Conservation (phyloP, 2,113 vertebrate species). For the Phaetusa simplex region DNA sequence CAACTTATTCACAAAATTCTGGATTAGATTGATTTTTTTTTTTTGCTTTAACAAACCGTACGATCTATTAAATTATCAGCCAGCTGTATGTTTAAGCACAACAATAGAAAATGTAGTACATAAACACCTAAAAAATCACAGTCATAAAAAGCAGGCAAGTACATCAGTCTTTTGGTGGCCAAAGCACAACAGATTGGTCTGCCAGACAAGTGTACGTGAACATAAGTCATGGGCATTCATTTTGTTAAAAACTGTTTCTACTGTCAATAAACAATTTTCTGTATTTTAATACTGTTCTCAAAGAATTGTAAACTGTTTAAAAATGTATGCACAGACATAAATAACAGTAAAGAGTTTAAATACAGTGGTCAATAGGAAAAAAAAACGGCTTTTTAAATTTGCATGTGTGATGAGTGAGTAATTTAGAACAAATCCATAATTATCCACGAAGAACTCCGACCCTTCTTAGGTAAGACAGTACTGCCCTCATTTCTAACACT, state of each 20-base stretch:
- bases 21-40: neutral
- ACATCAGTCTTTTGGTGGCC: slow-evolving; percentile 4
- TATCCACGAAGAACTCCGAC: neutral
- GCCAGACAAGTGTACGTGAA: neutral
- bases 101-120: slow-evolving; percentile 28
- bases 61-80: neutral
- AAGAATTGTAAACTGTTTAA: slow-evolving; percentile 9
- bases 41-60: neutral
- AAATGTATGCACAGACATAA: slow-evolving; percentile 39
- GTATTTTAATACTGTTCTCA: slow-evolving; percentile 24
- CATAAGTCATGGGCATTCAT: neutral
- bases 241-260: neutral
- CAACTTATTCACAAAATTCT: slow-evolving; percentile 64
- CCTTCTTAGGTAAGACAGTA: neutral
- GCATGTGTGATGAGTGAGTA: neutral
- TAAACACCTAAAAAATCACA: slow-evolving; percentile 45
- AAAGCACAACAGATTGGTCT: neutral
- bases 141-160: slow-evolving; percentile 31
- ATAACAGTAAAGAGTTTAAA: slow-evolving; percentile 55
- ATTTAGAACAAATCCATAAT: neutral
- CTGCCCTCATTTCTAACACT: neutral
- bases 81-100: slow-evolving; percentile 24
- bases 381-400: neutral
- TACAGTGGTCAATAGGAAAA: slow-evolving; percentile 4
- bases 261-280: neutral